Evolutionary conservation across 2,113 vertebrate species (phyloP).

Genomic region (Phocoena sinus): DNA sequence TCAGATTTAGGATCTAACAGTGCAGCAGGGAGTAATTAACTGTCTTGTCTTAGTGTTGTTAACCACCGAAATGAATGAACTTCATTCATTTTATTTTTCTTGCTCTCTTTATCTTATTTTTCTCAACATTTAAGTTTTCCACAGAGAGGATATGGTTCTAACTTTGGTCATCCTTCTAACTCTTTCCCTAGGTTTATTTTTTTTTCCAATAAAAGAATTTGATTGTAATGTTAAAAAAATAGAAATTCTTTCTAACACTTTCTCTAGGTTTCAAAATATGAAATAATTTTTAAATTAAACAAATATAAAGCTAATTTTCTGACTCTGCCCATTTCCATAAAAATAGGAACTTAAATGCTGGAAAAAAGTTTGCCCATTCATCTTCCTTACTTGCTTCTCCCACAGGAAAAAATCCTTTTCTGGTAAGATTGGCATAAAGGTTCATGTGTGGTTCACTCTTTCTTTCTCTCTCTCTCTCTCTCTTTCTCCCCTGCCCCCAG

Average conservation of each 20-base stretch:
- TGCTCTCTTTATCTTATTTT: neutral
- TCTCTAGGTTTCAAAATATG: neutral
- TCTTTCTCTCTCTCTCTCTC: too few species aligned
- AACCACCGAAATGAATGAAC: neutral
- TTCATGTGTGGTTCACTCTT: neutral
- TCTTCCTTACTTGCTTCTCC: neutral
- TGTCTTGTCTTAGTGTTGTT: neutral
- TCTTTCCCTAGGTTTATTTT: neutral
- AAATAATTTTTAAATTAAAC: neutral
- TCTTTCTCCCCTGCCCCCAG: neutral
- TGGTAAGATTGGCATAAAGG: neutral
- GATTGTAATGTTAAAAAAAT: neutral
- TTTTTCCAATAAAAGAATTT: neutral
- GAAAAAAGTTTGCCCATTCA: neutral
- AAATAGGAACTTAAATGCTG: neutral
- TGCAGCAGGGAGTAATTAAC: neutral
- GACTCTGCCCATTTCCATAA: neutral
- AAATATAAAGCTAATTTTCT: neutral
- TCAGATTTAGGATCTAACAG: neutral
- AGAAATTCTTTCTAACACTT: neutral
- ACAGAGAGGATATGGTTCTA: neutral
- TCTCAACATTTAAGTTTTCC: neutral
- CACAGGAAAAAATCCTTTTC: neutral
- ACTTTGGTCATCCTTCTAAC: neutral
- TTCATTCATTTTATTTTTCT: neutral